A percentile compares a stretch with the other conserved stretches of the same genome.
phyloP scores from a whole-genome alignment of 2,888 invertebrate genomes.

The Drosophila helvetica region DNA sequence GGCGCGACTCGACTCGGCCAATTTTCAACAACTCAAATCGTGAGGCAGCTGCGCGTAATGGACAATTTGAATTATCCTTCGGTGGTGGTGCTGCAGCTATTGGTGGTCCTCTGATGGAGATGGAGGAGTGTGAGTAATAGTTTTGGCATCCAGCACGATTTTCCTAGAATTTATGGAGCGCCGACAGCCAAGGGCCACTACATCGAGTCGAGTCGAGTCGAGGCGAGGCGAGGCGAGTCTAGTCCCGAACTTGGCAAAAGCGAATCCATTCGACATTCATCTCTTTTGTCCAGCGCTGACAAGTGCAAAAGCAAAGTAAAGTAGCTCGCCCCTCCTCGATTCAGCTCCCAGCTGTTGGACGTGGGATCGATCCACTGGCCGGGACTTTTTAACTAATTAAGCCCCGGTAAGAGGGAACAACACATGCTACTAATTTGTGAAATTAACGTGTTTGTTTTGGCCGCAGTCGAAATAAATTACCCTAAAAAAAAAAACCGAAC shows the following conservation, averaged over 20 bases:
- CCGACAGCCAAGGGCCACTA: conserved; percentile 67
- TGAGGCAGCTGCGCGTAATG: conserved; percentile 78
- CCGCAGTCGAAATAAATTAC: conserved; percentile 62
- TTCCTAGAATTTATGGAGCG: conserved; percentile 68
- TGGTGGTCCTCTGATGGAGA: conserved; percentile 12
- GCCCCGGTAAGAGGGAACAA: conserved; percentile 40
- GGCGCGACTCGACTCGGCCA: conserved; percentile 40
- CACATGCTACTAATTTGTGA: conserved; percentile 53
- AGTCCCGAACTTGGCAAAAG: conserved; percentile 60
- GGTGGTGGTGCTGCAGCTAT: conserved; percentile 11
- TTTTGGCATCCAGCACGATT: conserved; percentile 68
- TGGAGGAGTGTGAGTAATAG: conserved; percentile 74
- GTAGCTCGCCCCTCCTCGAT: conserved; percentile 30
- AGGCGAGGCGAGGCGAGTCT: conserved; percentile 60
- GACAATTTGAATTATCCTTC: conserved; percentile 77
- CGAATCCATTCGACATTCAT: conserved; percentile 47
- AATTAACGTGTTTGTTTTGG: conserved; percentile 75
- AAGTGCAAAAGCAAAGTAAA: conserved; percentile 59
- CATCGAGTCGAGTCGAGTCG: conserved; percentile 56
- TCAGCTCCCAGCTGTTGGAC: conserved; percentile 67
- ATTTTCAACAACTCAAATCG: conserved; percentile 65
- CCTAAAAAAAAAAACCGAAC: conserved; percentile 23
- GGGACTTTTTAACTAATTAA: conserved; percentile 76
- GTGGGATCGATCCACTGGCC: conserved; percentile 29
- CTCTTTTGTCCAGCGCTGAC: conserved; percentile 67